phyloP scores from a whole-genome alignment of 2,113 vertebrate genomes.

The Camelus dromedarius region DNA sequence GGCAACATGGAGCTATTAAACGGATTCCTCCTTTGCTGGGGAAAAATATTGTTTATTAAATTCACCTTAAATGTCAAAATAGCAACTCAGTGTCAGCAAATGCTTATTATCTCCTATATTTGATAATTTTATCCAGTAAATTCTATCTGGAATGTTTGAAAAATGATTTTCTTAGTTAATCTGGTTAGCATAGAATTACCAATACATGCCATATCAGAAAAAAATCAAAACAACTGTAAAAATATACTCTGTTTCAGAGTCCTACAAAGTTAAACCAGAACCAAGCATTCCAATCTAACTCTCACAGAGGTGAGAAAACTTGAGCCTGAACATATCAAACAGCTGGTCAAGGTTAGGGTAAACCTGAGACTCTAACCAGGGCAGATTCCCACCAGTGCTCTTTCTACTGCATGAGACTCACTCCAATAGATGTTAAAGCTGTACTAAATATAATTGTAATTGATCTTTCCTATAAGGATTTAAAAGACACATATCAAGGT shows the following conservation, averaged over 20 bases:
- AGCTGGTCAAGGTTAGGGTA: not conserved
- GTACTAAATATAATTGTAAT: not conserved
- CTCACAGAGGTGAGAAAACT: not conserved
- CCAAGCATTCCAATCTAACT: not conserved
- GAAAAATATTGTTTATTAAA: constrained; percentile 69
- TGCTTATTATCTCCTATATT: constrained; percentile 37
- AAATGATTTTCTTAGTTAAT: not conserved
- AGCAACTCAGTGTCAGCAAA: constrained; percentile 43
- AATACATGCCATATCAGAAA: not conserved
- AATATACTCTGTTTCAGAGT: constrained; percentile 17
- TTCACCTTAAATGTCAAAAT: constrained; percentile 57
- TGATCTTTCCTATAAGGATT: not conserved
- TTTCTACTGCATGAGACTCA: not conserved
- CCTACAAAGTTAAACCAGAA: constrained; percentile 13
- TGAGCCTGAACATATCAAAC: not conserved
- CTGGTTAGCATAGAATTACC: not conserved
- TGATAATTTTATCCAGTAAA: constrained; percentile 44
- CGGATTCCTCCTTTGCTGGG: constrained; percentile 93
- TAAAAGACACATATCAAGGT: not conserved
- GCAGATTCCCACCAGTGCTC: not conserved
- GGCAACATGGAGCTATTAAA: constrained; percentile 88
- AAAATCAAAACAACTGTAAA: not conserved
- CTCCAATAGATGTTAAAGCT: not conserved
- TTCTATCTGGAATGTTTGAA: constrained; percentile 33
- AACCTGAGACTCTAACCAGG: not conserved